Percentiles rank a stretch among this genome's conserved stretches.
Evolutionary conservation across 2,113 vertebrate species (phyloP).

Genomic region (Seriola aureovittata): DNA sequence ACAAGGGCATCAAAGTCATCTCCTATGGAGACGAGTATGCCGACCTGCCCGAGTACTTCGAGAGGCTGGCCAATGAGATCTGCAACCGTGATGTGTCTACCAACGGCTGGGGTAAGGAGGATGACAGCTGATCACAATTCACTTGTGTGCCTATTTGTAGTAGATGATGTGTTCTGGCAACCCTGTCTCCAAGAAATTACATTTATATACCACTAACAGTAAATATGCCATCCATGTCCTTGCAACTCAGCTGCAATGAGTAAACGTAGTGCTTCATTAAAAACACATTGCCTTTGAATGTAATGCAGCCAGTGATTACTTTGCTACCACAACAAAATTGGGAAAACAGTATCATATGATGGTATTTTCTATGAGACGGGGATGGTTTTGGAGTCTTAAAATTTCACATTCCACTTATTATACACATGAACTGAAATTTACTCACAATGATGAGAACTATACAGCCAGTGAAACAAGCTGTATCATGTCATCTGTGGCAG

Average conservation of each 20-base stretch:
- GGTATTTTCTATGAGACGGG: background rate
- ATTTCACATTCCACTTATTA: too few relatives aligned
- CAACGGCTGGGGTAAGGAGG: conserved; percentile 75
- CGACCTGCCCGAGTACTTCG: conserved; percentile 93
- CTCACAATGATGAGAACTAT: too few relatives aligned
- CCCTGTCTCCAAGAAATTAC: background rate
- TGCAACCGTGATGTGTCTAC: conserved; percentile 84
- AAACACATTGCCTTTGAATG: too few relatives aligned
- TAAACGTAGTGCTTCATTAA: too few relatives aligned
- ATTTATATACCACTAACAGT: background rate
- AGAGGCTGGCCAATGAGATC: conserved; percentile 92
- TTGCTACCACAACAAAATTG: too few relatives aligned
- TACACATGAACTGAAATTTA: too few relatives aligned
- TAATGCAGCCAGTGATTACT: too few relatives aligned
- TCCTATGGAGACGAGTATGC: conserved; percentile 94
- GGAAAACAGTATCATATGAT: too few relatives aligned
- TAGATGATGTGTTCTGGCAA: background rate
- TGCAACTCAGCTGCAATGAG: too few relatives aligned
- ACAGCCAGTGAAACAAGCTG: too few relatives aligned
- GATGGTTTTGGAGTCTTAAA: too few relatives aligned
- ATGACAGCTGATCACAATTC: background rate
- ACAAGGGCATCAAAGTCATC: conserved; percentile 98
- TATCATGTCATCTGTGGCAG: background rate
- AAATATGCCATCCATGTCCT: too few relatives aligned
- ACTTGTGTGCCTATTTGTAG: background rate